These are phyloP conservation scores for Acanthopleura granulata DNA, from an alignment of 2,888 invertebrate genomes.

Conservation along the genomic window DNA sequence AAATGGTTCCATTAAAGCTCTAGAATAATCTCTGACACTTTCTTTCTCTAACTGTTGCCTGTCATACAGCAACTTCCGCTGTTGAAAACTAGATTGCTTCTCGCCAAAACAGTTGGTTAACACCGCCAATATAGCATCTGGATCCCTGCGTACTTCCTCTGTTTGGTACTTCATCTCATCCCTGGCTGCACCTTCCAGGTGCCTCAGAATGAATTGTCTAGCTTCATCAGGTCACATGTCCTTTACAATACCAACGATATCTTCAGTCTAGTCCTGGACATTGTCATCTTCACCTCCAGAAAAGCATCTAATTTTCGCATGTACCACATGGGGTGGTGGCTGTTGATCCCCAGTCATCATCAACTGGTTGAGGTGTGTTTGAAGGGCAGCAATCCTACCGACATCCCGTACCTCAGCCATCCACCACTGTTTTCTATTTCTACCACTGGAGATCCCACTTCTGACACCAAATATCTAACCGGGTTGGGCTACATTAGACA, in stretches of 20 bases:
- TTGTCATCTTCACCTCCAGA: background rate
- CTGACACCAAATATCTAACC: too few relatives aligned
- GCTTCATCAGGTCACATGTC: background rate
- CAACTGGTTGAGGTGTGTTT: background rate
- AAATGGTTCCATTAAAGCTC: background rate
- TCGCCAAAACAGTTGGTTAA: background rate
- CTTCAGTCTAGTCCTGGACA: constrained; percentile 7
- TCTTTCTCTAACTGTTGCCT: background rate
- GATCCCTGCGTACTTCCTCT: background rate
- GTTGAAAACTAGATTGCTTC: background rate
- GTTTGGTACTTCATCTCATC: constrained; percentile 1
- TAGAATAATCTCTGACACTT: background rate
- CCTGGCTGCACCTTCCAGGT: background rate
- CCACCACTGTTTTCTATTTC: constrained; percentile 9
- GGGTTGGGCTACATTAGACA: too few relatives aligned
- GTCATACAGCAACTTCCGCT: background rate
- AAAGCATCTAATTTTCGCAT: constrained; percentile 2
- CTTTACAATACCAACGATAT: background rate
- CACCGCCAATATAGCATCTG: background rate
- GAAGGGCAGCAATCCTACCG: background rate
- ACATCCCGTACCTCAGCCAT: background rate
- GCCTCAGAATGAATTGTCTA: background rate
- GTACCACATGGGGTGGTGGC: background rate
- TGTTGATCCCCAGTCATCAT: background rate
- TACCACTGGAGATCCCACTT: too few relatives aligned